These are phyloP conservation scores for Cyanoramphus novaezelandiae DNA, from an alignment of 2,113 vertebrate genomes.

Conservation along the genomic window DNA sequence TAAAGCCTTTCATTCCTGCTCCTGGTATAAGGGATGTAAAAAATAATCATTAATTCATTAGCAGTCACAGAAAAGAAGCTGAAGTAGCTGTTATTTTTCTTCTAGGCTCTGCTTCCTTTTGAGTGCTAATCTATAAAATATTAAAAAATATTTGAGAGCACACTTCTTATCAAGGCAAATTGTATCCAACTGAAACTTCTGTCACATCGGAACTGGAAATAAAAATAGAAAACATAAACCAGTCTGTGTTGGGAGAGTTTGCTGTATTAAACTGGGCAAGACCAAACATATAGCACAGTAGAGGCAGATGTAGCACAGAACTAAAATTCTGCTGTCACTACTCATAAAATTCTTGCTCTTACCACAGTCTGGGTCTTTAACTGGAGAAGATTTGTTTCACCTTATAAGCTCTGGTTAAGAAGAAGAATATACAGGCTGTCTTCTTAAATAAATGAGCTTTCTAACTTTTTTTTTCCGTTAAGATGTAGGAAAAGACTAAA, in stretches of 20 bases:
- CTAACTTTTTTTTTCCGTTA: neutral
- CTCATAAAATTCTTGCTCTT: neutral
- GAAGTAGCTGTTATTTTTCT: neutral
- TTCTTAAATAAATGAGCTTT: constrained; percentile 21
- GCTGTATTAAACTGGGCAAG: neutral
- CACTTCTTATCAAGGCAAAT: neutral
- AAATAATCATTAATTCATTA: constrained; percentile 38
- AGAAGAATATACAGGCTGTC: neutral
- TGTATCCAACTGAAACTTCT: neutral
- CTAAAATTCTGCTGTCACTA: neutral
- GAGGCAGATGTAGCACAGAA: neutral
- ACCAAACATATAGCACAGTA: neutral
- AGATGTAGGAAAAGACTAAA: neutral
- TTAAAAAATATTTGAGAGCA: constrained; percentile 28
- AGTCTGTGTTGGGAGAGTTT: neutral
- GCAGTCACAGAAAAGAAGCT: constrained; percentile 6
- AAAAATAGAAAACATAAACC: neutral
- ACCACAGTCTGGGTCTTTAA: neutral
- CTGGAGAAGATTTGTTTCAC: neutral
- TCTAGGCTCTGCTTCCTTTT: neutral
- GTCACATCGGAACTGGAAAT: neutral
- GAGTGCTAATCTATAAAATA: constrained; percentile 23
- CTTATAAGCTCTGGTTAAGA: neutral
- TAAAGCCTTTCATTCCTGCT: neutral
- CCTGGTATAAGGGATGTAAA: neutral